Conservation (phyloP, 2,113 vertebrate species). For the Nesoenas mayeri region DNA sequence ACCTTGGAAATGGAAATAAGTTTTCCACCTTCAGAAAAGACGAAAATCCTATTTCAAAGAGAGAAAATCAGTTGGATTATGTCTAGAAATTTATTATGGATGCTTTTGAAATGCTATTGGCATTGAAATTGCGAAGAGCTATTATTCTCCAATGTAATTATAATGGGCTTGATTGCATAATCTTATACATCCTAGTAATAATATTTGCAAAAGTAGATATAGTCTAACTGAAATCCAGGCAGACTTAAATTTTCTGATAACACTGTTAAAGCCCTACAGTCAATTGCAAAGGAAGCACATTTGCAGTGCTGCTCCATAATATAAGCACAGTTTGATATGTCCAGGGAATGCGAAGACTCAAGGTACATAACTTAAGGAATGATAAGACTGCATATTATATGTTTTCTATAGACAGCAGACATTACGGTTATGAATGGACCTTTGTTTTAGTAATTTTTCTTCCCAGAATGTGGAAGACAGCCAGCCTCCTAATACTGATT, state of each 20-base stretch:
- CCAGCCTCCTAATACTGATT: not conserved
- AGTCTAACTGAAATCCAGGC: conserved; percentile 29
- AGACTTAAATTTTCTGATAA: conserved; percentile 37
- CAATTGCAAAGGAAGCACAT: not conserved
- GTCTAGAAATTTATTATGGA: conserved; percentile 51
- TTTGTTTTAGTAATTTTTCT: not conserved
- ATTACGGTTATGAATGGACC: not conserved
- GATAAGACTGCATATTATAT: not conserved
- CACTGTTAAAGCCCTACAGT: not conserved
- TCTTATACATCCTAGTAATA: conserved; percentile 47
- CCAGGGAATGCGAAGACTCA: not conserved
- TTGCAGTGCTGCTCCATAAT: not conserved
- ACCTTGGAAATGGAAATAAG: conserved; percentile 5
- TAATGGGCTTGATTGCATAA: conserved; percentile 53
- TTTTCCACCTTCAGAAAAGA: conserved; percentile 46
- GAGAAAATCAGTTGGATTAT: conserved; percentile 60
- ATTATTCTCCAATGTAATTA: conserved; percentile 60
- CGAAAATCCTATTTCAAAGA: conserved; percentile 61
- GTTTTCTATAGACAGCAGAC: not conserved
- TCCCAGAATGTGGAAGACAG: not conserved
- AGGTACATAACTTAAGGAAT: not conserved
- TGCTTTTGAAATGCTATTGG: conserved; percentile 55
- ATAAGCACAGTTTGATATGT: not conserved
- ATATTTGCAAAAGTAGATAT: conserved; percentile 33
- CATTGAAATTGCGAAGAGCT: conserved; percentile 32